Conservation (phyloP, 2,113 vertebrate genomes). For the Tyrannus savana region DNA sequence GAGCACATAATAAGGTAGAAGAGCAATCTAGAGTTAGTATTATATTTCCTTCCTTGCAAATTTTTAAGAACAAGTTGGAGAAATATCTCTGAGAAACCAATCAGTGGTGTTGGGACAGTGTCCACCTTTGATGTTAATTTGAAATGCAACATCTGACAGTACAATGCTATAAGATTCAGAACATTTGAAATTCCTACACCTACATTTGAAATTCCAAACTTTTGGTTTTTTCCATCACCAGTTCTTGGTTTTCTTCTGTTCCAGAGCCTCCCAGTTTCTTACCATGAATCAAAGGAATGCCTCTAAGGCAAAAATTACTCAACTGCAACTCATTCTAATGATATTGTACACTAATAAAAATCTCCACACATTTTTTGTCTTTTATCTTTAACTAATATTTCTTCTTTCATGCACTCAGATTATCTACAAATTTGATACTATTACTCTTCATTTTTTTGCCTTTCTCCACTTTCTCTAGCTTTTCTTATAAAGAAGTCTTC, state of each 20-base stretch:
- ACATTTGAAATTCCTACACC: conserved; percentile 13
- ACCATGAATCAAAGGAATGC: conserved; percentile 7
- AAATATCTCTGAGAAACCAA: neutral
- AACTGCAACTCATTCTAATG: neutral
- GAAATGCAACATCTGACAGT: neutral
- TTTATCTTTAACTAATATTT: neutral
- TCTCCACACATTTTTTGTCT: neutral
- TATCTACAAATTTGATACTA: neutral
- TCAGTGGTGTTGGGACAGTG: neutral
- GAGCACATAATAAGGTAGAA: neutral
- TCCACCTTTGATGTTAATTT: neutral
- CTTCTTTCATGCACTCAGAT: neutral
- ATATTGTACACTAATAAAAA: conserved; percentile 26
- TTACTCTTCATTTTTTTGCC: neutral
- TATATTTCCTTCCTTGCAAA: neutral
- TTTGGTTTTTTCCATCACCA: conserved; percentile 13
- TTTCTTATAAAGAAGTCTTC: neutral
- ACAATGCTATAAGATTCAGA: neutral
- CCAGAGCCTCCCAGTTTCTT: conserved; percentile 1
- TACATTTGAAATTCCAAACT: neutral
- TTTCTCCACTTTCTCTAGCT: neutral
- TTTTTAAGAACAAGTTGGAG: neutral
- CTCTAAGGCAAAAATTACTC: conserved; percentile 47
- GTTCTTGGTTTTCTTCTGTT: neutral
- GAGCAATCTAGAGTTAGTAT: neutral